Evolutionary conservation across 2,797 vertebrate species (phyloP), one percentile per base, ranked within the genome.

Genomic region (Hafferia zeledoni): DNA sequence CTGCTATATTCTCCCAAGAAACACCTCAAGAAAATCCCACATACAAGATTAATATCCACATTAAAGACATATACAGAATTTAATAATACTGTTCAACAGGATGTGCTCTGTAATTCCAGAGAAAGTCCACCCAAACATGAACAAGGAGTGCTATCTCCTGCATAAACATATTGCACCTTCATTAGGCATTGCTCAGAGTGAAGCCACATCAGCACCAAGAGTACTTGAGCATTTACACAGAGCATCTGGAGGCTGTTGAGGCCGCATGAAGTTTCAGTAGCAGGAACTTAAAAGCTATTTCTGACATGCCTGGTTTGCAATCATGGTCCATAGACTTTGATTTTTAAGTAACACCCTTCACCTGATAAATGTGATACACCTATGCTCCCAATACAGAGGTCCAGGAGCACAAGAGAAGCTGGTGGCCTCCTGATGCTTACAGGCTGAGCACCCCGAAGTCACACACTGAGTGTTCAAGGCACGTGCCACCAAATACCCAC

Each of bases 41-140:
- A 30, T n/a, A 67, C 10, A 56, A 74, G 57, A 96, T 82, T 68
- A 72, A 87, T 74, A 91, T 1, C 3, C 22, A 64, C 14, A 41
- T 60, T 89, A 89, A 90, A 63, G 60, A 93, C 57, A 79, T 5
- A 65, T 37, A 44, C 87, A 39, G 37, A 93, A 93, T 90, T 74
- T 70, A 84, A 77, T n/a, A 79, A 31, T 3, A 0, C 39, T 63
- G 5, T 59, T 90, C 47, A 89, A 69, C 41, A 63, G 43, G 28
- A 69, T 20, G 18, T 59, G 37, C 35, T 83, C 47, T 35, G 3
- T 35, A 87, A 84, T 72, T 90, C n/a, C 64, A 82, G 44, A 68
- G 33, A 87, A 70, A 5, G 76, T 82, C 25, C 24, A 76, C 17
- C 23, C 68, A 31, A 74, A 82, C 31, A 55, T 17, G 27, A 76